Base-by-base conservation (phyloP, 2,113 vertebrate genomes). In the Tragelaphus imberbis region DNA sequence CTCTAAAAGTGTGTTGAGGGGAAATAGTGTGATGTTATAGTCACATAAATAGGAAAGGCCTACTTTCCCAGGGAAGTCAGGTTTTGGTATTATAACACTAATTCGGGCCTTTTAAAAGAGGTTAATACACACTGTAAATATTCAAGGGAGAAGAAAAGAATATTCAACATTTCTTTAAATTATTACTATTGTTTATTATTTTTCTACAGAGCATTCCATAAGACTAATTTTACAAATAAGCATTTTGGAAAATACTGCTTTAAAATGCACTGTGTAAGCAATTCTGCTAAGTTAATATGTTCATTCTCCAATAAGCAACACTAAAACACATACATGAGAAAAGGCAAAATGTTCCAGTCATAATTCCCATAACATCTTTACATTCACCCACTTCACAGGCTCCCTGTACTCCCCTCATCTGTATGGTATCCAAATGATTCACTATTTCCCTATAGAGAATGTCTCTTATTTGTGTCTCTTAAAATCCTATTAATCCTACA, bases 101-200 rank as follows among this genome's bases (percentile, higher is more conserved):
- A 80, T 75, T 88, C 17, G 68, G 21, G 58, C 19, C 16, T 87
- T 94, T 90, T 21, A 95, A 95, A 94, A 93, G 93, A 96, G 96
- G 59, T 10, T 53, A 85, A 85, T 19, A 21, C 75, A 5, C n/a
- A 79, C 14, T 94, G 4, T 94, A 51, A 93, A 89, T 94, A 96
- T 86, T 94, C 16, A 88, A 97, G n/a, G 36, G 1, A 44, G 16
- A 28, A 27, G 63, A 68, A 81, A 88, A 88, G 3, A 89, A 91
- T 61, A 96, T 79, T 79, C 56, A 95, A 96, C 10, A 87, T 40
- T 47, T 93, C 27, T 89, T 84, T 94, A 95, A 88, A 89, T 95
- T 95, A 82, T 91, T 94, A 80, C 23, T 89, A 51, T 82, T 97
- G 88, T 61, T 91, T 86, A 61, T 84, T 96, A 88, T 77, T 92